Base-by-base conservation (phyloP, 2,797 vertebrate species). In the Austrolebias charrua region DNA sequence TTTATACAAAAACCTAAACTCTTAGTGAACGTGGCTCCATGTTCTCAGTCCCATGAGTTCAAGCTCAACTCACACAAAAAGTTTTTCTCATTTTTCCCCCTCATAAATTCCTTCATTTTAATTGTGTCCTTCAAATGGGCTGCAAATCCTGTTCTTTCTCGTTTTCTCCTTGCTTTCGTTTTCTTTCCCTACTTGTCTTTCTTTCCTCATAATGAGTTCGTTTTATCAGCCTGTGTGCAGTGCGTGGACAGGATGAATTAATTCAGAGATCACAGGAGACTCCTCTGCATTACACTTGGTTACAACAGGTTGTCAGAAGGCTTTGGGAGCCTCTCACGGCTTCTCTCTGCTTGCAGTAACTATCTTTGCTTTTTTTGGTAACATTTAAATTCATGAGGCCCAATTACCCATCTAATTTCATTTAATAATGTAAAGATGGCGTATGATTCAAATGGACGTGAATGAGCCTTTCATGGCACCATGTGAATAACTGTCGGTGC, bases 231-330 rank as follows among this genome's bases (percentile, higher is more conserved):
- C 56, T 55, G 71, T 50, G 55, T 24, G 74, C 73, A 45, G 67
- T 77, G 81, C 83, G 71, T 86, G 84, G 81, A 82, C 79, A 57
- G 83, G 71, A 82, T 86, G 75, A 86, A 72, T 89, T 81, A 87
- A 89, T 85, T 78, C 61, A 53, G 60, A 87, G 86, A 86, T 89
- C 88, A 89, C 83, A 87, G 86, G 76, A 83, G 80, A 71, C 71
- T 62, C 79, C 71, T 80, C 76, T 65, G 79, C 80, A 76, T 88
- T 90, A 84, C 89, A 83, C 75, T 87, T 8, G 16, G 76, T 90
- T 90, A 78, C 88, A 89, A 89, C 88, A 87, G 82, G 86, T 88
- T 89, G 85, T 88, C 84, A 76, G 72, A 65, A 81, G 63, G 78
- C 76, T 83, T 66, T 75, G 66, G 77, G 79, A 81, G 73, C 52